phyloP scores from a whole-genome alignment of 2,113 vertebrate species.

The Gymnorhina tibicen region DNA sequence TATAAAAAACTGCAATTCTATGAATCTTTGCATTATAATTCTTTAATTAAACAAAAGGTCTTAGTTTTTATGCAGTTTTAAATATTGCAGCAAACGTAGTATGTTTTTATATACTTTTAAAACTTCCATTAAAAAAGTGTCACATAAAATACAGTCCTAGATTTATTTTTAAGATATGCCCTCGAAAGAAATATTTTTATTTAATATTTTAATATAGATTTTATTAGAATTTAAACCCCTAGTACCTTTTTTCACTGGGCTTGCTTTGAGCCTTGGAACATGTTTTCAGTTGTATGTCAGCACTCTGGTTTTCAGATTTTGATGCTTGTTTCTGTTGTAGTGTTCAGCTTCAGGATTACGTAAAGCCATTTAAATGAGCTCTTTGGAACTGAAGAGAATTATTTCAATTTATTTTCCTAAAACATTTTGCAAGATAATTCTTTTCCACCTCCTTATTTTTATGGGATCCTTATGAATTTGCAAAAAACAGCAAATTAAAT shows the following conservation, averaged over 20 bases:
- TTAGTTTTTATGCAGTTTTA: not conserved
- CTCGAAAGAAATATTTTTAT: not conserved
- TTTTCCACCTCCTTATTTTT: not conserved
- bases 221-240: not conserved
- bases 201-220: not conserved
- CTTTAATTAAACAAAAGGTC: not conserved
- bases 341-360: not conserved
- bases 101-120: not conserved
- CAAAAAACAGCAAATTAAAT: not conserved
- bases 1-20: not conserved
- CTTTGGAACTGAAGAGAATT: not conserved
- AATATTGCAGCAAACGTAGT: not conserved
- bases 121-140: not conserved
- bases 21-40: not conserved
- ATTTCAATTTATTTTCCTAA: not conserved
- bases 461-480: not conserved
- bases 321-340: not conserved
- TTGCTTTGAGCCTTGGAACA: not conserved
- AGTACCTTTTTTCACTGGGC: not conserved
- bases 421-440: not conserved
- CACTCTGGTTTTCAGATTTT: not conserved
- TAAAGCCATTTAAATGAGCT: not conserved
- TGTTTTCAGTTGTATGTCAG: not conserved
- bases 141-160: not conserved
- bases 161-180: not conserved